Percentiles rank a stretch among this genome's conserved stretches.
Evolutionary conservation across 2,113 vertebrate species (phyloP).

Genomic region (Mesitornis unicolor): DNA sequence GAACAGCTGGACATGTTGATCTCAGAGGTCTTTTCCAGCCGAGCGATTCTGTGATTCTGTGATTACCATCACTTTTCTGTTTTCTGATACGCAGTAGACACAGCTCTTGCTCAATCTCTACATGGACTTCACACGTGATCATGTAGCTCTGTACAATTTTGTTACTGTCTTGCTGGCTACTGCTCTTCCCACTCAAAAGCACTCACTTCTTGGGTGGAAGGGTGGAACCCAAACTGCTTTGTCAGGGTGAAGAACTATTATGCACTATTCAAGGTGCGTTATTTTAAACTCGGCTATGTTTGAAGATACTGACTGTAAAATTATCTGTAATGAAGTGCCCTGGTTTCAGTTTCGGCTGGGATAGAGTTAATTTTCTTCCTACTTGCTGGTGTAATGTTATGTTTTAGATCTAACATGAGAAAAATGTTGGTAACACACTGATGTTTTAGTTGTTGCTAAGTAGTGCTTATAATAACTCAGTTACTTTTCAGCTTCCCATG

Average conservation of each 20-base stretch:
- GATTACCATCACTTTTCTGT: neutral
- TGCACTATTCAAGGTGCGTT: neutral
- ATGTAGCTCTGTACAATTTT: neutral
- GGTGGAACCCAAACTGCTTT: neutral
- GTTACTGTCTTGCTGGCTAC: neutral
- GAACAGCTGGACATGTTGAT: too few species aligned
- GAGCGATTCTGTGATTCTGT: too few species aligned
- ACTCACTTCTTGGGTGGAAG: neutral
- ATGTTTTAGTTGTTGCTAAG: too few species aligned
- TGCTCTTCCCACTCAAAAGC: neutral
- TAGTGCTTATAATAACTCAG: too few species aligned
- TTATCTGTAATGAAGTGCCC: neutral
- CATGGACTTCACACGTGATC: fast-evolving
- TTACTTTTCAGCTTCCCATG: too few species aligned
- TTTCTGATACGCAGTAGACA: fast-evolving
- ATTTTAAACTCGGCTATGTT: neutral
- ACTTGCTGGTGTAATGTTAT: too few species aligned
- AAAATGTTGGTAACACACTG: too few species aligned
- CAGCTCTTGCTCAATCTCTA: neutral
- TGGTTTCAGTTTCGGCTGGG: neutral
- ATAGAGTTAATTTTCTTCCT: too few species aligned
- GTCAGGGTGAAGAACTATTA: neutral
- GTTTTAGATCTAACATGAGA: too few species aligned
- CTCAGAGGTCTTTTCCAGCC: too few species aligned
- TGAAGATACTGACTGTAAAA: neutral